Evolutionary conservation across 2,797 vertebrate species (phyloP), one percentile per base, ranked within the genome.

Genomic region (Lycodopsis pacificus): DNA sequence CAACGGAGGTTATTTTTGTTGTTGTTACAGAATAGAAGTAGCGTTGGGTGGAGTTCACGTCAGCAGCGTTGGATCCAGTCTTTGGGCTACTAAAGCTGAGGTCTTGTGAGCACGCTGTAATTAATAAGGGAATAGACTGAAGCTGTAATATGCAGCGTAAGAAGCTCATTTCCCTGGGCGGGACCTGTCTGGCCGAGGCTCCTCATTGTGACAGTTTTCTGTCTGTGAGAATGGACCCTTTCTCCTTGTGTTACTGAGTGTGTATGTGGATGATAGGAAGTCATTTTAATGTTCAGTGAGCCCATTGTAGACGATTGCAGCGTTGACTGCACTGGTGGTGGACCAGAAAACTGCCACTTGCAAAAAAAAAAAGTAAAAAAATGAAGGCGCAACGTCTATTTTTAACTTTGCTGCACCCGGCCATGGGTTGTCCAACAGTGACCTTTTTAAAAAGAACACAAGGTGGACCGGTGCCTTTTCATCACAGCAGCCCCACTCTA

Each of bases 31-130:
- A 74, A 65, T 34, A 77, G 30, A 73, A 79, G 61, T 54, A n/a
- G 65, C 73, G 56, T 73, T 86, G 27, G 74, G 65, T 34, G 70
- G 51, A 68, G 68, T 62, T 79, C 49, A 38, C 32, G 9, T 69
- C 59, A 44, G 38, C 58, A 34, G 42, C 54, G 19, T 54, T 49
- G 42, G 49, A 71, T 84, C 79, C 56, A 65, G 63, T 69, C 81
- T 73, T 36, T 7, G 53, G 68, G 63, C 63, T 59, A 6, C 65
- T 65, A 7, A 71, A 79, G 71, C 14, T 58, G 54, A 17, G 58
- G 61, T 88, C 65, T 42, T 63, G 38, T 88, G 73, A 79, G 65
- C 71, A 49, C 64, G 27, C 51, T 76, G 57, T 76, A 65, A 84
- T 85, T 77, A 83, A 84, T 71, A 77, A 79, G 77, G 22, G 25